Conservation (phyloP, 2,888 invertebrate species). For the Drosophila birchii region DNA sequence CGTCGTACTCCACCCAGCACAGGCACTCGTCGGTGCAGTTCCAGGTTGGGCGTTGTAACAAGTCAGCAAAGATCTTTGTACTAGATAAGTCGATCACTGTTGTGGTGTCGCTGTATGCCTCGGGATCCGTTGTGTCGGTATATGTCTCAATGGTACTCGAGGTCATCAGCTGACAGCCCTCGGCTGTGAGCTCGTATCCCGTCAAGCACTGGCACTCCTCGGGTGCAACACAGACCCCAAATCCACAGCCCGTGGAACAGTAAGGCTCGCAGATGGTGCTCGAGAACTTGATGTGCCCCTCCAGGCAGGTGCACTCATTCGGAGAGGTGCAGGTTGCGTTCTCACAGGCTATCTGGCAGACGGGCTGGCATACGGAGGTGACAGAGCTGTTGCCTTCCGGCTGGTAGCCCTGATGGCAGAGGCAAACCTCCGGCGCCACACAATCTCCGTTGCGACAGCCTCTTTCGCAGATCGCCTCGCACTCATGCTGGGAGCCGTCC, state of each 20-base stretch:
- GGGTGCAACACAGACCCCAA: constrained; percentile 67
- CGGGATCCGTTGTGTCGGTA: constrained; percentile 4
- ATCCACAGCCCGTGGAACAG: constrained; percentile 60
- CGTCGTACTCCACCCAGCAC: constrained; percentile 60
- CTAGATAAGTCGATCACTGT: neutral
- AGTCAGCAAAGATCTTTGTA: neutral
- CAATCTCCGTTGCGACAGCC: constrained; percentile 84
- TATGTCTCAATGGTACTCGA: neutral
- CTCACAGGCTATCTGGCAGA: constrained; percentile 56
- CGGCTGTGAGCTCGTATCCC: constrained; percentile 35
- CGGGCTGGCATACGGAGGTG: constrained; percentile 49
- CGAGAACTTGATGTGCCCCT: constrained; percentile 85
- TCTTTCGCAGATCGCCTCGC: constrained; percentile 81
- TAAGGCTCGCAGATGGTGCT: constrained; percentile 82
- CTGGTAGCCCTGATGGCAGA: constrained; percentile 74
- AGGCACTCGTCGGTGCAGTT: constrained; percentile 53
- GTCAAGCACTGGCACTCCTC: constrained; percentile 74
- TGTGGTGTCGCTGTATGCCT: neutral
- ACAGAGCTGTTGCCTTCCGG: constrained; percentile 44
- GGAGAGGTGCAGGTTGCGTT: constrained; percentile 71
- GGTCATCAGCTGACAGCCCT: constrained; percentile 27
- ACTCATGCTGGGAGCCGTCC: constrained; percentile 57
- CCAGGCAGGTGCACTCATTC: constrained; percentile 79
- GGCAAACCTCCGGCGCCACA: constrained; percentile 74
- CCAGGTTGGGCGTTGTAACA: constrained; percentile 4